A percentile compares a stretch with the other conserved stretches of the same genome.
Conservation (phyloP, 2,113 vertebrate species). For the Passer montanus region DNA sequence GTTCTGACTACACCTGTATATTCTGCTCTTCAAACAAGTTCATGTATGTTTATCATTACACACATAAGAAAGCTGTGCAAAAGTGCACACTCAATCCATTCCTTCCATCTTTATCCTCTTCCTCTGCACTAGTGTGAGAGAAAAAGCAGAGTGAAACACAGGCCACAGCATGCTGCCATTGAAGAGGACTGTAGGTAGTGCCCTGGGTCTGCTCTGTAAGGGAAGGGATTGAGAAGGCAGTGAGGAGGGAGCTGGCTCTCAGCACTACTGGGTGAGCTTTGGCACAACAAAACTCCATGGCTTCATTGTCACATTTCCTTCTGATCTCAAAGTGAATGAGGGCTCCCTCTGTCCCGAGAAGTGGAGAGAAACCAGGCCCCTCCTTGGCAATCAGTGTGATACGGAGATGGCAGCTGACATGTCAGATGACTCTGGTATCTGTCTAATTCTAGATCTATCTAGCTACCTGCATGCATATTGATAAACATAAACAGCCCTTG, state of each 20-base stretch:
- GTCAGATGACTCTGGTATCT: neutral
- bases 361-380: neutral
- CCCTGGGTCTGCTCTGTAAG: neutral
- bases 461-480: neutral
- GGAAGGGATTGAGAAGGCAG: neutral
- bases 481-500: neutral
- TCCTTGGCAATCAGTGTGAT: neutral
- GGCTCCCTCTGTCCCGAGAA: neutral
- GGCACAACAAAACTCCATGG: rapidly evolving
- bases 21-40: neutral
- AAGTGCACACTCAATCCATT: neutral
- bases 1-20: neutral
- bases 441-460: neutral
- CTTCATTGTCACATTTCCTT: neutral
- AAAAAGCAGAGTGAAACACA: neutral
- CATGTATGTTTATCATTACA: rapidly evolving
- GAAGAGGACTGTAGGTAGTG: neutral
- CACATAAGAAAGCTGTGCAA: neutral
- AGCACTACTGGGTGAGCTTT: neutral
- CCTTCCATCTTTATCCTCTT: neutral
- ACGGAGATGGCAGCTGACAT: neutral
- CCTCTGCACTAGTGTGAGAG: neutral
- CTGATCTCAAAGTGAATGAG: neutral
- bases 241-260: neutral
- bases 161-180: neutral